Evolutionary conservation across 2,888 invertebrate genomes (phyloP).

Genomic region (Rugalucina vietnamica): DNA sequence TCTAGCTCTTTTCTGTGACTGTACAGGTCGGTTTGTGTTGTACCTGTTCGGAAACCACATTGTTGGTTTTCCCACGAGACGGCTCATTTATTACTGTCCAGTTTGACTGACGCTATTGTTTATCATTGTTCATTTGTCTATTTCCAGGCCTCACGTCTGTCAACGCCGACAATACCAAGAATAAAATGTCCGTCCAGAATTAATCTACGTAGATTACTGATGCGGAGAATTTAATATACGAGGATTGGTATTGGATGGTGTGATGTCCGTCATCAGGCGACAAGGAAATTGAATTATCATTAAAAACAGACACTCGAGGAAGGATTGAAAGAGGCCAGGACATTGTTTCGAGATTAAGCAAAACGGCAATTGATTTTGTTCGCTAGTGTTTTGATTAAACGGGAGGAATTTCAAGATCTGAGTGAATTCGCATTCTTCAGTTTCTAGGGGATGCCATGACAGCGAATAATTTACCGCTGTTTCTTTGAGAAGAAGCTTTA

Average conservation of each 20-base stretch:
- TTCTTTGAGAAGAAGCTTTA: neutral
- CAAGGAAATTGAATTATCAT: neutral
- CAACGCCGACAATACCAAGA: neutral
- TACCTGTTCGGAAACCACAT: neutral
- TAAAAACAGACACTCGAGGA: neutral
- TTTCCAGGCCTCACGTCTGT: neutral
- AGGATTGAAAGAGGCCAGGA: neutral
- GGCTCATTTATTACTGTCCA: neutral
- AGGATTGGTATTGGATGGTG: neutral
- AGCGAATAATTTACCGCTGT: neutral
- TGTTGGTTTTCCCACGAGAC: neutral
- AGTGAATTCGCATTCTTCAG: neutral
- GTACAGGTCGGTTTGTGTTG: neutral
- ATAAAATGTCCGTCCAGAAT: neutral
- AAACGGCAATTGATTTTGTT: neutral
- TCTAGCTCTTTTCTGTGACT: neutral
- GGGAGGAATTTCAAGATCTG: neutral
- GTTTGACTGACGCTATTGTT: neutral
- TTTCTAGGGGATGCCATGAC: neutral
- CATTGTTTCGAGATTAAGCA: neutral
- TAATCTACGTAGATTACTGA: neutral
- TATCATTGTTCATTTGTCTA: neutral
- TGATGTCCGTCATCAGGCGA: no score
- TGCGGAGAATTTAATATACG: neutral
- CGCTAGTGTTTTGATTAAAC: neutral